Evolutionary conservation across 2,113 vertebrate species (phyloP).

Genomic region (Odontophorus gujanensis): DNA sequence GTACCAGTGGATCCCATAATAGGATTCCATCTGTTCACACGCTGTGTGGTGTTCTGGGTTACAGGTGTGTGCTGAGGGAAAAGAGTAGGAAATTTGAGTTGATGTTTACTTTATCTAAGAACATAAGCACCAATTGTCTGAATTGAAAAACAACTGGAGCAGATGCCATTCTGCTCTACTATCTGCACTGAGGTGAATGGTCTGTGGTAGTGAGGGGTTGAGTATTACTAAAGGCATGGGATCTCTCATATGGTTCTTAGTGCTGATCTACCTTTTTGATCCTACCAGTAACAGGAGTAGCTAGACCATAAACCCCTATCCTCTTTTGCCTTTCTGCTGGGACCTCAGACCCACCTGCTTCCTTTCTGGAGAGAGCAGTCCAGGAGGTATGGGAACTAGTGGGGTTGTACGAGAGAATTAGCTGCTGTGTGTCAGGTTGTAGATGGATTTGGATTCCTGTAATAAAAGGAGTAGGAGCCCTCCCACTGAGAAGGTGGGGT

Average conservation of each 20-base stretch:
- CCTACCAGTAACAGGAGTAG: not conserved
- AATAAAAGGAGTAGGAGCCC: not conserved
- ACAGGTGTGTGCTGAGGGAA: not conserved
- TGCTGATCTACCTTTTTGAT: not conserved
- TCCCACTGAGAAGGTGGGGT: not conserved
- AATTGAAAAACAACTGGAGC: not conserved
- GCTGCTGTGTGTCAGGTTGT: not conserved
- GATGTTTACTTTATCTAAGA: not conserved
- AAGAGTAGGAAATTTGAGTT: not conserved
- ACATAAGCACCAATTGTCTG: not conserved
- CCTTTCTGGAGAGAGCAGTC: not conserved
- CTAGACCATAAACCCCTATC: not conserved
- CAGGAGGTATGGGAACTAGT: not conserved
- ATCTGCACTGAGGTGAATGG: not conserved
- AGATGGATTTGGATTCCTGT: not conserved
- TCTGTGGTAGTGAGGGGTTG: not conserved
- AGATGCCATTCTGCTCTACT: not conserved
- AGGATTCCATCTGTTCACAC: not conserved
- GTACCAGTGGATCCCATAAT: not conserved
- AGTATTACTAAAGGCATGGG: not conserved
- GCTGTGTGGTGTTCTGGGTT: not conserved
- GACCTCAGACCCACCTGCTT: not conserved
- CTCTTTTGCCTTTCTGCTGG: not conserved
- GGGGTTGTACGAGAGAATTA: not conserved
- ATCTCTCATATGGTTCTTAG: not conserved